These are phyloP conservation scores for Miniopterus natalensis DNA, from an alignment of 2,113 vertebrate genomes.

Conservation along the genomic window DNA sequence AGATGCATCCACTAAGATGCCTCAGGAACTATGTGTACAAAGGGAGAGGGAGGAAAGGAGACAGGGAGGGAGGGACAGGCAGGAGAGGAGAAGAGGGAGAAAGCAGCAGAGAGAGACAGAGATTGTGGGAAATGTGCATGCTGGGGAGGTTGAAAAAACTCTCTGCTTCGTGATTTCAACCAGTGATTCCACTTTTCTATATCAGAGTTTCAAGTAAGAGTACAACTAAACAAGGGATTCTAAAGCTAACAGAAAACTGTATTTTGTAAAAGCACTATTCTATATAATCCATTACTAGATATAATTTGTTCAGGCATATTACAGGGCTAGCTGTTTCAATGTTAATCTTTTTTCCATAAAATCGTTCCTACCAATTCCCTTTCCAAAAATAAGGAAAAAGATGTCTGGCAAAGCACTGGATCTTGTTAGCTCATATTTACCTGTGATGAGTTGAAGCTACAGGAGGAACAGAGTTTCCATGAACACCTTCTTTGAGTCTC, in stretches of 20 bases:
- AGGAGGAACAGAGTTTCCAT: conserved; percentile 55
- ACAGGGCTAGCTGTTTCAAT: not conserved
- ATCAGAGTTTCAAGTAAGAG: conserved; percentile 33
- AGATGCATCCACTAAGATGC: not conserved
- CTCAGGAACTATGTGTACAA: not conserved
- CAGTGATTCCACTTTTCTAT: not conserved
- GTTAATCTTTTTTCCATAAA: not conserved
- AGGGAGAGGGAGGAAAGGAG: not conserved
- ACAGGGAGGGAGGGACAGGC: not conserved
- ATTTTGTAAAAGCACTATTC: conserved; percentile 9
- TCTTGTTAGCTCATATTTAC: conserved; percentile 73
- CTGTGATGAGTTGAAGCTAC: conserved; percentile 27
- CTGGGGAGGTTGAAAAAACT: not conserved
- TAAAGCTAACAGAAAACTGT: conserved; percentile 42
- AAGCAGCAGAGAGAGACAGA: not conserved
- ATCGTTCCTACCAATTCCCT: not conserved
- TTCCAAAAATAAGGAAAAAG: conserved; percentile 40
- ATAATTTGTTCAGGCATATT: not conserved
- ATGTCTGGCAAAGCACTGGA: not conserved
- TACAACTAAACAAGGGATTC: conserved; percentile 12
- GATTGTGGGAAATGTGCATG: not conserved
- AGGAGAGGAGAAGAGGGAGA: not conserved
- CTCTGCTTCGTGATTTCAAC: not conserved
- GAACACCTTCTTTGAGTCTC: conserved; percentile 81
- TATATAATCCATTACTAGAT: not conserved